Conservation (phyloP, 2,888 invertebrate species). For the Catocala nupta region DNA sequence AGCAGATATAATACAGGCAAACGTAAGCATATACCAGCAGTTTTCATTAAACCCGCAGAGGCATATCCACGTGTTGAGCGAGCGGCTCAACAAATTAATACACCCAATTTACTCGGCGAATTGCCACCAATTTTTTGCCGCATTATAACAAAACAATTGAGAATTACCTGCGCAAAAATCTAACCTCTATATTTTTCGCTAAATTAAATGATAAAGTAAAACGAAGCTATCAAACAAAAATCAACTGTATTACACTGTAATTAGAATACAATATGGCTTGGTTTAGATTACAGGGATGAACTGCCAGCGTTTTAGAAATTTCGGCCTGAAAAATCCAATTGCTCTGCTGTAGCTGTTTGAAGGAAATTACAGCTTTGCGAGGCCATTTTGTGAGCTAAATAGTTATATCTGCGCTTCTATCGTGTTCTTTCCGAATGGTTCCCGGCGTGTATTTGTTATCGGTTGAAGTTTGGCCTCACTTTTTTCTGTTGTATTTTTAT, state of each 20-base stretch:
- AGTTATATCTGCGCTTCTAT: slow-evolving; percentile 18
- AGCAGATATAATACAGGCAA: background rate
- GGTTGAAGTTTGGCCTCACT: slow-evolving; percentile 4
- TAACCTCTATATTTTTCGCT: slow-evolving; percentile 46
- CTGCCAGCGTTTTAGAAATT: slow-evolving; percentile 35
- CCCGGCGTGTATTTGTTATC: slow-evolving; percentile 24
- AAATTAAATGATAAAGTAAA: slow-evolving; percentile 44
- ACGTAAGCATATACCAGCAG: slow-evolving; percentile 3
- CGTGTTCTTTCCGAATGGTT: slow-evolving; percentile 15
- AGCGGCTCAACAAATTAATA: slow-evolving; percentile 29
- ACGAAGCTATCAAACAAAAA: slow-evolving; percentile 16
- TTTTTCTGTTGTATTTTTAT: slow-evolving; percentile 26
- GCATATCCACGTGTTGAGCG: slow-evolving; percentile 11
- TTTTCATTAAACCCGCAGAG: slow-evolving; percentile 8
- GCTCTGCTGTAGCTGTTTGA: slow-evolving; percentile 41
- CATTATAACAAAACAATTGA: slow-evolving; percentile 44
- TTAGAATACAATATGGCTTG: slow-evolving; percentile 39
- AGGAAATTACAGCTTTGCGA: slow-evolving; percentile 44
- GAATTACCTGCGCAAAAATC: slow-evolving; percentile 47
- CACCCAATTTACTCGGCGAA: slow-evolving; percentile 35
- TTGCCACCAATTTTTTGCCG: slow-evolving; percentile 34
- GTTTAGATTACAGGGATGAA: slow-evolving; percentile 36
- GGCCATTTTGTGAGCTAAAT: slow-evolving; percentile 22
- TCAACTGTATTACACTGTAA: slow-evolving; percentile 2
- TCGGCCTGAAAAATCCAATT: slow-evolving; percentile 50